Percentiles rank a stretch among this genome's conserved stretches.
These are phyloP conservation scores for Maconellicoccus hirsutus DNA, from an alignment of 1,140 invertebrate species.

Conservation along the genomic window DNA sequence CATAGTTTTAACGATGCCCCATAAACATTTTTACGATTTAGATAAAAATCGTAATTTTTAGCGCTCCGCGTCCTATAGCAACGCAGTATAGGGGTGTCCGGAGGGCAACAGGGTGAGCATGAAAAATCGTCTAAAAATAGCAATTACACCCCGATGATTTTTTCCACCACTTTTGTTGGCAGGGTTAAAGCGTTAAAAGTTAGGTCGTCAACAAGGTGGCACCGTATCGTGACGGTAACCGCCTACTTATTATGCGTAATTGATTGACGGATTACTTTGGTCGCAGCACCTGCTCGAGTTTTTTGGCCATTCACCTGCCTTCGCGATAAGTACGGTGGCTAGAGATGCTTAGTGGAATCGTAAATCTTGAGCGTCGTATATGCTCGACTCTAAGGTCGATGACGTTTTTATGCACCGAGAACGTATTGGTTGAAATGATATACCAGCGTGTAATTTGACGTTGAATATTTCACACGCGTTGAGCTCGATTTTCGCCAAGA, in stretches of 20 bases:
- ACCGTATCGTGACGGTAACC: not conserved
- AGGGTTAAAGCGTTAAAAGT: conserved; percentile 3
- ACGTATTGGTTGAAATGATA: too few relatives aligned
- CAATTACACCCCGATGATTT: not conserved
- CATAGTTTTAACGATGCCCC: not conserved
- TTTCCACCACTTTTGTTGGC: not conserved
- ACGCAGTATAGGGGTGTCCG: not conserved
- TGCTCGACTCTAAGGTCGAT: too few relatives aligned
- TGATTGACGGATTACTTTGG: not conserved
- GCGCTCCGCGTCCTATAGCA: not conserved
- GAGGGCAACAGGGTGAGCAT: too few relatives aligned
- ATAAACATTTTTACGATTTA: conserved; percentile 1
- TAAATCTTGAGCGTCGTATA: too few relatives aligned
- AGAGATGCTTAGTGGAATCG: too few relatives aligned
- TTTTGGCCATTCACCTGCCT: too few relatives aligned
- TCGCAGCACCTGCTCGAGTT: not conserved
- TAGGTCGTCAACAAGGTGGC: conserved; percentile 2
- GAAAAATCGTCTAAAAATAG: not conserved
- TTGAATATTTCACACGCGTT: too few relatives aligned
- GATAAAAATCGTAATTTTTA: conserved; percentile 9
- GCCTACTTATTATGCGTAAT: conserved; percentile 8
- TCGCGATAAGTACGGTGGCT: too few relatives aligned
- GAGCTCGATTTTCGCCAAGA: too few relatives aligned
- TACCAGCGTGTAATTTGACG: too few relatives aligned
- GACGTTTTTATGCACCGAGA: too few relatives aligned